Evolutionary conservation across 2,113 vertebrate genomes (phyloP), one percentile per base, ranked within the genome.

Genomic region (Ornithorhynchus anatinus): DNA sequence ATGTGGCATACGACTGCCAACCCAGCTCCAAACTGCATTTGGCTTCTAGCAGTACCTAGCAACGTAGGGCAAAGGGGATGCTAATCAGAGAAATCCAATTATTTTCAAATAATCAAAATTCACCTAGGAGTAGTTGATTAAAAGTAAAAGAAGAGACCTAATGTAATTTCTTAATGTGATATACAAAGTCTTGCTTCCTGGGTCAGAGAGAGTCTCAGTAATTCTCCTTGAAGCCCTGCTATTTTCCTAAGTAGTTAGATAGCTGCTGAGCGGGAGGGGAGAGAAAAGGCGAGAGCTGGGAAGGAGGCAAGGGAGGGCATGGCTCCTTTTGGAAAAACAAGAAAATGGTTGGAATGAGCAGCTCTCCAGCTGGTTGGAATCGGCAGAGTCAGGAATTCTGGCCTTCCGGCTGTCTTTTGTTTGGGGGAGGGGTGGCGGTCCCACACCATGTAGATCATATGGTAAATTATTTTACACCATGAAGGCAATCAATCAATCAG

Each of bases 61-160:
- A 70, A 77, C 14, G 3, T 38, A 71, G 7, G 43, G 8, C 48
- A 66, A 82, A 69, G 23, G 50, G 27, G 72, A 56, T 25, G 11
- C 13, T 75, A 75, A 77, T 36, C n/a, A 74, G 42, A 62, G 37
- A 73, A 82, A 81, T 64, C 19, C 66, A 85, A 83, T 71, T 83
- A 64, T 37, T 47, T 58, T 71, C 33, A 71, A 72, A 72, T 72
- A 69, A 77, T 67, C 39, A 75, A 42, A 85, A 83, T 77, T 45
- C n/a, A 36, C 82, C 68, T 69, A 63, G 37, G 45, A 59, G 4
- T 4, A 50, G 78, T 80, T 75, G 10, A 75, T 80, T 82, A 70
- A 80, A 86, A 85, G 52, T 42, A 67, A 40, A 33, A 84, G 62
- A 43, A 74, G 84, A 66, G 42, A 58, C 12, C 25, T 76, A 70